Conservation (phyloP, 2,888 invertebrate genomes). For the Lordiphosa andalusiaca region DNA sequence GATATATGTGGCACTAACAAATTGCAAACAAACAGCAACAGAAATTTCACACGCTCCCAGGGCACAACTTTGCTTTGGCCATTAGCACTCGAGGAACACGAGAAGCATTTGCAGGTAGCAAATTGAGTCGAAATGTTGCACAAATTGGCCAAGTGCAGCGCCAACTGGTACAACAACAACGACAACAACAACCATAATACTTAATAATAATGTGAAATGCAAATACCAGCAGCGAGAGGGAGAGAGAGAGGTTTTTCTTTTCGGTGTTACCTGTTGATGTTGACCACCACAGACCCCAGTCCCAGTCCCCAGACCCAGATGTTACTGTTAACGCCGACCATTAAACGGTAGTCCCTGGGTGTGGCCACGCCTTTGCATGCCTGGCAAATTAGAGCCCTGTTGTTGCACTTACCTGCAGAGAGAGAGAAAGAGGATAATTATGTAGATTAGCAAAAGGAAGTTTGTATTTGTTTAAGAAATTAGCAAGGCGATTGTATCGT, state of each 20-base stretch:
- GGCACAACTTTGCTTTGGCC: slow-evolving; percentile 28
- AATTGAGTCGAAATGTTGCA: slow-evolving; percentile 15
- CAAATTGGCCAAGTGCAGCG: slow-evolving; percentile 24
- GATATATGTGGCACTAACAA: slow-evolving; percentile 8
- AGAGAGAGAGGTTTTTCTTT: slow-evolving; percentile 35
- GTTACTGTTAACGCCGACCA: slow-evolving; percentile 18
- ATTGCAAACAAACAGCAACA: slow-evolving; percentile 4
- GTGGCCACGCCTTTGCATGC: slow-evolving; percentile 31
- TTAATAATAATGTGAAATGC: slow-evolving; percentile 58
- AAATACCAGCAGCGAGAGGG: slow-evolving; percentile 40
- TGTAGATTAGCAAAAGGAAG: slow-evolving; percentile 64
- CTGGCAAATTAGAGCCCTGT: slow-evolving; percentile 67
- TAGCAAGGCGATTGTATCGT: slow-evolving; percentile 48
- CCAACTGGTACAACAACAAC: slow-evolving; percentile 9
- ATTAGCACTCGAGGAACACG: slow-evolving; percentile 25
- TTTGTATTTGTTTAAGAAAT: slow-evolving; percentile 60
- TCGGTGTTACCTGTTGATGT: slow-evolving; percentile 58
- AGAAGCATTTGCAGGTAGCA: slow-evolving; percentile 13
- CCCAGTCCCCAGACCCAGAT: slow-evolving; percentile 17
- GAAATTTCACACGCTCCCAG: slow-evolving; percentile 56
- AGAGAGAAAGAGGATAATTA: slow-evolving; percentile 41
- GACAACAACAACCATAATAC: slow-evolving; percentile 27
- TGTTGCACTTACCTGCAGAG: slow-evolving; percentile 53
- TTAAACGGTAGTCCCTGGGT: slow-evolving; percentile 38
- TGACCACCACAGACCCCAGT: slow-evolving; percentile 14